Conservation (phyloP, 1,140 invertebrate species). For the Bombyx mori region ASM3026992v2 NC_085129.1:7495501-7496000, state of each 20-base stretch:
- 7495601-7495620: conserved; percentile 47
- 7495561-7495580: conserved; percentile 51
- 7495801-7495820: no score
- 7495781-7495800: no score
- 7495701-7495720: conserved; percentile 39
- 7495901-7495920: no score
- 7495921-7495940: no score
- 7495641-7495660: conserved; percentile 18
- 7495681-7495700: conserved; percentile 51
- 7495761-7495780: no score
- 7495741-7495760: conserved; percentile 21
- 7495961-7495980: no score
- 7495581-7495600: conserved; percentile 55
- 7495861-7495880: no score
- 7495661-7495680: conserved; percentile 45
- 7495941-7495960: no score
- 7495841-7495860: no score
- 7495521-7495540: conserved; percentile 19
- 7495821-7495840: no score
- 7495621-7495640: conserved; percentile 52
- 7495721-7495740: conserved; percentile 33
- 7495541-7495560: conserved; percentile 37
- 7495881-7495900: no score
- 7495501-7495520: conserved; percentile 19
- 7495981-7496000: no score